These are phyloP conservation scores for Halcyon malimbica DNA, from an alignment of 2,113 vertebrate species.

Conservation along the genomic window DNA sequence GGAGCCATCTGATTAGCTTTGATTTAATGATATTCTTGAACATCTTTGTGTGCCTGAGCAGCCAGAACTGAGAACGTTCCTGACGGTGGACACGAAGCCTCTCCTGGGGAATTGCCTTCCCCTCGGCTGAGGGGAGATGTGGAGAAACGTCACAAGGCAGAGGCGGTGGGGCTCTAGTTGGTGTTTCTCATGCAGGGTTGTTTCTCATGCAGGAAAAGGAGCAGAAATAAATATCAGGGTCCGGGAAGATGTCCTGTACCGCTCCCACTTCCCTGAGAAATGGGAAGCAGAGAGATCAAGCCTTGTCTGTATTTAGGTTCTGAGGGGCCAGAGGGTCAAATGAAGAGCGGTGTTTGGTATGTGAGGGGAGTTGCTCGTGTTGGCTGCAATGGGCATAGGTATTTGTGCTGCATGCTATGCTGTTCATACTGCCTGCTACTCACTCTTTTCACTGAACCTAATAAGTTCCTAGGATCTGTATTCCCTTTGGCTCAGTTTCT, in stretches of 20 bases:
- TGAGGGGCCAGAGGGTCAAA: not conserved
- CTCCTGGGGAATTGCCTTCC: not conserved
- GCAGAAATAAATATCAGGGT: not conserved
- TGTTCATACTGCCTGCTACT: not conserved
- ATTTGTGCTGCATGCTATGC: not conserved
- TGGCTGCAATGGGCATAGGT: not conserved
- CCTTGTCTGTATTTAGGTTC: not conserved
- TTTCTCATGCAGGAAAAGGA: not conserved
- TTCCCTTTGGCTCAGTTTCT: conserved; percentile 31
- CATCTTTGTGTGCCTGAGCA: not conserved
- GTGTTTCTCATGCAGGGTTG: accelerated
- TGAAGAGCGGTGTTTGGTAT: not conserved
- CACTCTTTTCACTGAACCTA: not conserved
- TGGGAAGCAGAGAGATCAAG: not conserved
- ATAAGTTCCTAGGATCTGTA: not conserved
- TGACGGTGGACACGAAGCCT: not conserved
- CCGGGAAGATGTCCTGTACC: not conserved
- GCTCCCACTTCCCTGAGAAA: not conserved
- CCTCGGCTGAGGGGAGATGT: not conserved
- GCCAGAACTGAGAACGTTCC: not conserved
- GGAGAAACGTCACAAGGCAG: not conserved
- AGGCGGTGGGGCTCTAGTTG: not conserved
- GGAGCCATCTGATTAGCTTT: conserved; percentile 41
- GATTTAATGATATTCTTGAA: conserved; percentile 45
- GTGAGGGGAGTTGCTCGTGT: not conserved